phyloP scores from a whole-genome alignment of 2,797 vertebrate genomes.

The Brotula barbata region DNA sequence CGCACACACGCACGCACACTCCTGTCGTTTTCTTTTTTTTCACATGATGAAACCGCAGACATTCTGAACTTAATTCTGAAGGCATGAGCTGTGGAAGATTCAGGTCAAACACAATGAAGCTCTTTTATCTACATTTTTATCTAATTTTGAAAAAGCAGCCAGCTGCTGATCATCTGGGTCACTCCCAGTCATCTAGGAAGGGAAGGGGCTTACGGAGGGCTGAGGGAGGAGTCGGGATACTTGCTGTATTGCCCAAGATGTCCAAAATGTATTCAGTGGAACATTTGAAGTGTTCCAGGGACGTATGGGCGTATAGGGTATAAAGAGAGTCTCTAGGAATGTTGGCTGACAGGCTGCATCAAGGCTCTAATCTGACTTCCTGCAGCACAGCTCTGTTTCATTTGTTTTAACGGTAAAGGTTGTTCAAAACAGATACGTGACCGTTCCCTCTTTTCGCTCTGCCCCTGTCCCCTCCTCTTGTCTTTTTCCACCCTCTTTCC shows the following conservation, averaged over 20 bases:
- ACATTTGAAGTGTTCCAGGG: neutral
- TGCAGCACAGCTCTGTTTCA: slow-evolving; percentile 36
- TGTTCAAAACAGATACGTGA: slow-evolving; percentile 3
- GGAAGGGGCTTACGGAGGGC: slow-evolving; percentile 3
- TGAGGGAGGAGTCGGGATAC: neutral
- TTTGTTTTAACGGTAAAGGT: slow-evolving; percentile 19
- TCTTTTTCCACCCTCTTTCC: neutral
- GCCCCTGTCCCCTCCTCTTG: neutral
- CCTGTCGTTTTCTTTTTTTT: slow-evolving; percentile 46
- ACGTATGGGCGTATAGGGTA: neutral
- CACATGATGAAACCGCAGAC: slow-evolving; percentile 71
- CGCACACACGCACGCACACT: slow-evolving; percentile 37
- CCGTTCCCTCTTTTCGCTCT: neutral
- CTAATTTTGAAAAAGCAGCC: slow-evolving; percentile 22
- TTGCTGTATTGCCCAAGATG: too few relatives aligned
- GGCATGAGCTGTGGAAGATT: slow-evolving; percentile 59
- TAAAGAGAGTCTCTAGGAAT: slow-evolving; percentile 15
- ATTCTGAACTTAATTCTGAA: slow-evolving; percentile 71
- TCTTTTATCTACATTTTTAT: slow-evolving; percentile 59
- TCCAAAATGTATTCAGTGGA: neutral
- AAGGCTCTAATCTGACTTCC: slow-evolving; percentile 19
- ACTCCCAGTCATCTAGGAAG: slow-evolving; percentile 17
- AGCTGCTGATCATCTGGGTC: slow-evolving; percentile 39
- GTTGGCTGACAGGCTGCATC: slow-evolving; percentile 19
- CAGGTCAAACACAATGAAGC: slow-evolving; percentile 70